These are phyloP conservation scores for Cepaea nemoralis DNA, from an alignment of 1,140 invertebrate species.

Conservation along the genomic window DNA sequence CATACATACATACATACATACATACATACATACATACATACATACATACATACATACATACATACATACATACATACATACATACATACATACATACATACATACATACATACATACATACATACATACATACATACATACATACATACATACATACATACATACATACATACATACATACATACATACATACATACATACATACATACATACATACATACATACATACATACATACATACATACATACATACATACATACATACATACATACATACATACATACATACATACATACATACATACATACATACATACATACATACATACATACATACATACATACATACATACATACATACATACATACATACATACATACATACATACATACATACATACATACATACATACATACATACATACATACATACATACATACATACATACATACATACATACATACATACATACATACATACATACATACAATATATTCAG, in stretches of 20 bases:
- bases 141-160: constrained; percentile 21
- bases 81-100: neutral
- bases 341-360: constrained; percentile 18
- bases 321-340: neutral
- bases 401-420: constrained; percentile 19
- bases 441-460: constrained; percentile 32
- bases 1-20: neutral
- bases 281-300: neutral
- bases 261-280: neutral
- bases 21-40: constrained; percentile 15
- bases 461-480: constrained; percentile 27
- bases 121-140: constrained; percentile 11
- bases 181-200: constrained; percentile 7
- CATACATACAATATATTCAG: too few species aligned
- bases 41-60: constrained; percentile 11
- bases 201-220: neutral
- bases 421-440: constrained; percentile 34
- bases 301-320: neutral
- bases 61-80: neutral
- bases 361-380: constrained; percentile 20
- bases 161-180: constrained; percentile 13
- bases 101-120: neutral
- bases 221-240: neutral
- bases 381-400: constrained; percentile 16
- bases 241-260: neutral